Base-by-base conservation (phyloP, 1,140 invertebrate genomes). In the Drosophila nannoptera region DNA sequence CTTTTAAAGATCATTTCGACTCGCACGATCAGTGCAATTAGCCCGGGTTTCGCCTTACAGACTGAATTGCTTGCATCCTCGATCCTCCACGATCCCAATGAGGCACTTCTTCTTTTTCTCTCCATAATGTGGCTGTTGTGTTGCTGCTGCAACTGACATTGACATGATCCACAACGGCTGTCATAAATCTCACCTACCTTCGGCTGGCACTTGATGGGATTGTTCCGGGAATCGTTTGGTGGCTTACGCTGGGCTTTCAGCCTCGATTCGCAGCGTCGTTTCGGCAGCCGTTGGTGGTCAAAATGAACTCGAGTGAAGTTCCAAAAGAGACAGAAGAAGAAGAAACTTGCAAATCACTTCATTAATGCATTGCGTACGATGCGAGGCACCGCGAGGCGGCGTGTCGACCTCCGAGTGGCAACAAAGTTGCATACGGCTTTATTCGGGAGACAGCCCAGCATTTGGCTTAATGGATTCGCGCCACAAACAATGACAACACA, bases 291-390 rank as follows among this genome's bases (percentile, higher is more conserved):
- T 69, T 82, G 78, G 78, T 84, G 78, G 76, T 68, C 78, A 82
- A 69, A 83, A 80, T 59, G 40, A 73, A 66, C 62, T 65, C 59
- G 33, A 48, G 7, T n/a, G 32, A 8, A 22, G 22, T 22, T 22
- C 22, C 22, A 22, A 22, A 22, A 22, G 22, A 56, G 11, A 6
- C 22, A 38, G 22, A 35, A 22, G 8, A 49, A 35, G n/a, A 12
- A 46, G 72, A 84, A 86, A 86, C 69, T 73, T 77, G 81, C 81
- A 84, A 84, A 84, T 84, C 81, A 84, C 81, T 84, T 84, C 77
- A 84, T 84, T 84, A 84, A 86, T 72, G 81, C 66, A 64, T 43
- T 46, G 67, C 65, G 35, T 11, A 59, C 5, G 31, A 8, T 12
- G 42, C 52, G 22, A 36, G 35, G 58, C 12, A 42, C 11, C 35